Conservation (phyloP, 1,140 invertebrate genomes). For the Drosophila eugracilis region DNA sequence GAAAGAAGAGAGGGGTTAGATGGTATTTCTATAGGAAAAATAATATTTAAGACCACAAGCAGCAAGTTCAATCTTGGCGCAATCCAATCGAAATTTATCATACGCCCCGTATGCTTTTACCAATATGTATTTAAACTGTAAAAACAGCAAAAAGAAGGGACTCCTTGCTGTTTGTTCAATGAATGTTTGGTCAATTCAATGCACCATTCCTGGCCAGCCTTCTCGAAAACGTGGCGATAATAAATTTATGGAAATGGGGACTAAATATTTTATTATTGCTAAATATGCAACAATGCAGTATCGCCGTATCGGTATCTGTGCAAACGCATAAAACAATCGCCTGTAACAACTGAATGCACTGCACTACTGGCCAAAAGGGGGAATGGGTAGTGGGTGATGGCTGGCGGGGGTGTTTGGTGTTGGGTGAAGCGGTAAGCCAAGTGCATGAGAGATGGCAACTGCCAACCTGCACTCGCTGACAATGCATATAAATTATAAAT, state of each 20-base stretch:
- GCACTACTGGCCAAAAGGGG: conserved; percentile 24
- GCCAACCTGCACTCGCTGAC: conserved; percentile 73
- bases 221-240: conserved; percentile 50
- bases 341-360: conserved; percentile 71
- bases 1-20: background rate
- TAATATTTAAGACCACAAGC: conserved; percentile 4
- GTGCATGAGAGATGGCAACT: conserved; percentile 37
- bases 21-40: conserved; percentile 1
- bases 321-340: conserved; percentile 74
- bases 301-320: conserved; percentile 38
- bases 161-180: conserved; percentile 19
- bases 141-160: conserved; percentile 13
- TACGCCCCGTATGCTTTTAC: conserved; percentile 38
- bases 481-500: conserved; percentile 81
- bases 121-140: conserved; percentile 30
- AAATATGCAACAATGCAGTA: conserved; percentile 80
- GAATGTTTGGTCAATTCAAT: conserved; percentile 20
- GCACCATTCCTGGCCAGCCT: background rate
- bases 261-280: conserved; percentile 84
- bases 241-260: conserved; percentile 79
- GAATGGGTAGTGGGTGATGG: background rate
- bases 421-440: conserved; percentile 5
- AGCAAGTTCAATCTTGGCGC: conserved; percentile 28
- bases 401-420: background rate
- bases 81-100: conserved; percentile 38